Evolutionary conservation across 1,140 invertebrate genomes (phyloP), one percentile per base, ranked within the genome.

Genomic region (Leguminivora glycinivorella): DNA sequence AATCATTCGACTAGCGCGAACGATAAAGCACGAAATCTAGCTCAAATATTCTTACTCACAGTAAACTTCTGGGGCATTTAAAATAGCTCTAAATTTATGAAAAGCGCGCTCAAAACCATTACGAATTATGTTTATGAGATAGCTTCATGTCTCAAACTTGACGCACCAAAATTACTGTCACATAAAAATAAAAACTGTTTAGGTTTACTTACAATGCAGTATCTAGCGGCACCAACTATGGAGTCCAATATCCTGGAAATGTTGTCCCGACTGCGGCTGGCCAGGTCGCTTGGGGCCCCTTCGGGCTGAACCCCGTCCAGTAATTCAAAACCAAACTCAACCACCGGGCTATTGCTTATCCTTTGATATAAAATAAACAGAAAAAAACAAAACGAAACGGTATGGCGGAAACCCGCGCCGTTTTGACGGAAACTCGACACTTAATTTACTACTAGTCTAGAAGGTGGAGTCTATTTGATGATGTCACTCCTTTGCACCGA

Each of bases 401-500:
- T 77, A 75, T 72, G 56, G 72, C 84, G 73, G 71, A 78, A 67
- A 72, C 82, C 80, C 73, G 73, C 90, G 88, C 90, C 89, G 89
- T 92, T 81, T 86, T 90, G 87, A 72, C 86, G 83, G 72, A 82
- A 73, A 74, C 74, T 78, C 74, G 70, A 80, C 75, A 84, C 83
- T 88, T 81, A 69, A 83, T 77, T 75, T 66, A 60, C 29, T 67
- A 72, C 67, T 71, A 68, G 71, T 67, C 56, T 22, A 22, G 10
- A 52, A 52, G 17, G 47, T 10, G 76, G 72, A 47, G 70, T 77
- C 73, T 88, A 88, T 85, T 88, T 88, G 71, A 87, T 84, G 75
- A 87, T 89, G 71, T 85, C 88, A 82, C 83, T 82, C 69, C 78
- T 86, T 83, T 91, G 91, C 83, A 93, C 93, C 88, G 94, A 93